These are phyloP conservation scores for Himalopsyche japonica DNA, from an alignment of 2,888 invertebrate species.

Conservation along the genomic window DNA sequence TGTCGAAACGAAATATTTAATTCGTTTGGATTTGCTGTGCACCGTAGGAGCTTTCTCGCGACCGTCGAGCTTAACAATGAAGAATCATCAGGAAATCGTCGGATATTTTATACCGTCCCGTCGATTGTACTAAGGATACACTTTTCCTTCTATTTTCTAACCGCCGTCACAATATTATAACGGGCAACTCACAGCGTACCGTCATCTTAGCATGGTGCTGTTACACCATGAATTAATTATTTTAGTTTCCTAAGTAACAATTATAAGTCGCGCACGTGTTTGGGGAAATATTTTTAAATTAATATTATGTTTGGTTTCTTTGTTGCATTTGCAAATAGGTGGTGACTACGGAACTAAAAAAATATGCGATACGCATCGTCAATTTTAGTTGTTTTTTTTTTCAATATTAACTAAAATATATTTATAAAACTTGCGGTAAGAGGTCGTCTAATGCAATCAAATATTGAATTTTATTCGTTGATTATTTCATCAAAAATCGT, in stretches of 20 bases:
- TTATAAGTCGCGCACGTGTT: not conserved
- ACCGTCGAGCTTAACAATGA: slow-evolving; percentile 28
- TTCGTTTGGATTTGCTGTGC: not conserved
- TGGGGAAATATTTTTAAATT: not conserved
- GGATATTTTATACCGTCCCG: slow-evolving; percentile 18
- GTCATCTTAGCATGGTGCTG: not conserved
- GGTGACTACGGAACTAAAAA: too few species aligned
- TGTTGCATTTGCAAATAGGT: too few species aligned
- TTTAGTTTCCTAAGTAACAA: not conserved
- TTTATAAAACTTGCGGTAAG: too few species aligned
- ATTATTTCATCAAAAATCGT: too few species aligned
- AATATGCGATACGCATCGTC: too few species aligned
- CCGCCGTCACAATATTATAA: not conserved
- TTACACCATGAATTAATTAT: not conserved
- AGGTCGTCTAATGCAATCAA: too few species aligned
- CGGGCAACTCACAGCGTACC: not conserved
- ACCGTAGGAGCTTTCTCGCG: slow-evolving; percentile 16
- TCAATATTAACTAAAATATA: too few species aligned
- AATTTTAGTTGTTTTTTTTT: too few species aligned
- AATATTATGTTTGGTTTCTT: not conserved
- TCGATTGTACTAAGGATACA: not conserved
- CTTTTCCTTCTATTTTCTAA: slow-evolving; percentile 12
- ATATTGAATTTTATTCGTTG: too few species aligned
- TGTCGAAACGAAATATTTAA: not conserved
- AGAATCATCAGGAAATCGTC: slow-evolving; percentile 23